Base-by-base conservation (phyloP, 2,888 invertebrate genomes). In the Amitus sp. region DNA sequence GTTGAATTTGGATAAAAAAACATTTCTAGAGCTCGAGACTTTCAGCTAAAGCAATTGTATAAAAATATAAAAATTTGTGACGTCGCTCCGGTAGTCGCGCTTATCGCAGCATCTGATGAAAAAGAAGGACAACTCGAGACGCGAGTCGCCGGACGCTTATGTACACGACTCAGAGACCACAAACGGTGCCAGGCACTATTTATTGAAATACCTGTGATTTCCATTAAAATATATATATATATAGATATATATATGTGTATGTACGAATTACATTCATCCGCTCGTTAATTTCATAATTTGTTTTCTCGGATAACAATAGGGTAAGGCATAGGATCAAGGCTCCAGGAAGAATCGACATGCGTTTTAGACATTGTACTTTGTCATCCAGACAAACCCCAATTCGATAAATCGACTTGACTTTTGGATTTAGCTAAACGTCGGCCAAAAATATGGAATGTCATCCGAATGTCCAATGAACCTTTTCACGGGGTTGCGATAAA, bases 101-200 rank as follows among this genome's bases (percentile, higher is more conserved):
- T 28, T 43, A 33, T 40, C 47, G 9, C 17, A 30, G 15, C 18
- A 28, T 37, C 42, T 39, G 30, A 12, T 18, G 18, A 43, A 17
- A 40, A 34, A 15, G 48, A 27, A n/a, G 23, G 13, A 45, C 43
- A 12, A 27, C 20, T 23, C 43, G 43, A 45, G 20, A 23, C 27
- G 23, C 27, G 43, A 45, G 27, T 23, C 27, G 20, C 19, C 54
- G 62, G 62, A 62, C 62, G 62, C 57, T 62, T 23, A 62, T 66
- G 51, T 67, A 62, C 65, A 60, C 67, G 73, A 78, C 72, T 78
- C 74, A 75, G 79, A 80, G 80, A 80, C 82, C 79, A 80, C 82
- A 76, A 80, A 77, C 73, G 79, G 82, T 82, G 80, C 79, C 81
- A 82, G 82, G 82, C 82, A 82, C 82, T 80, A 81, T 79, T 80